Base-by-base conservation (phyloP, 2,797 vertebrate genomes). In the Lacerta viridis region DNA sequence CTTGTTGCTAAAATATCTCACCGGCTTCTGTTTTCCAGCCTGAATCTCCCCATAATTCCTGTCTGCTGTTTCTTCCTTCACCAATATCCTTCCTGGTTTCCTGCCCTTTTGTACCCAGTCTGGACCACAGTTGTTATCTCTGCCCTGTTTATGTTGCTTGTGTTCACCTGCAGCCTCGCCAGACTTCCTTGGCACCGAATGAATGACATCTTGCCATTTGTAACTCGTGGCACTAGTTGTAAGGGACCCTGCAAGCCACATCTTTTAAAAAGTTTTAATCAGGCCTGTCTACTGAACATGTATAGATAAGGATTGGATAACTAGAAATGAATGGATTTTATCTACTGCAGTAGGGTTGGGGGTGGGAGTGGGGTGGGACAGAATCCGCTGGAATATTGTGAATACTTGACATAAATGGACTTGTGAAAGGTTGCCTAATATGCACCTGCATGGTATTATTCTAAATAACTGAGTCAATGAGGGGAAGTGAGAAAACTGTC, bases 401-500 rank as follows among this genome's bases (percentile, higher is more conserved):
- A 91, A 83, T 89, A 91, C 91, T 92, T 76, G 91, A 93, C 90
- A 93, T 74, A 92, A 92, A 93, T 85, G 84, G 88, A 77, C 89
- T 91, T 93, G 74, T 88, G 88, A 95, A 94, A 92, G 77, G 85
- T 55, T 0, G 1, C 0, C 0, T 93, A 89, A 85, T 74, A 85
- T 75, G 75, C 86, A 95, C 90, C 91, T 94, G 90, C 80, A 1
- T 87, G 91, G 89, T 89, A 90, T 84, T 81, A 91, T 91, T 88
- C 92, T 90, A 94, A 86, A 91, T 93, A 93, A 94, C 84, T 85
- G 86, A 93, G 71, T 5, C 90, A 90, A 87, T 90, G 84, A 91
- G 80, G 88, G 83, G 88, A 92, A 88, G 59, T 91, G 88, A 90
- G 87, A 86, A 83, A 85, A 89, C 78, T 91, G 90, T 79, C 91